phyloP scores from a whole-genome alignment of 1,140 invertebrate species.

The Drosophila asahinai region DNA sequence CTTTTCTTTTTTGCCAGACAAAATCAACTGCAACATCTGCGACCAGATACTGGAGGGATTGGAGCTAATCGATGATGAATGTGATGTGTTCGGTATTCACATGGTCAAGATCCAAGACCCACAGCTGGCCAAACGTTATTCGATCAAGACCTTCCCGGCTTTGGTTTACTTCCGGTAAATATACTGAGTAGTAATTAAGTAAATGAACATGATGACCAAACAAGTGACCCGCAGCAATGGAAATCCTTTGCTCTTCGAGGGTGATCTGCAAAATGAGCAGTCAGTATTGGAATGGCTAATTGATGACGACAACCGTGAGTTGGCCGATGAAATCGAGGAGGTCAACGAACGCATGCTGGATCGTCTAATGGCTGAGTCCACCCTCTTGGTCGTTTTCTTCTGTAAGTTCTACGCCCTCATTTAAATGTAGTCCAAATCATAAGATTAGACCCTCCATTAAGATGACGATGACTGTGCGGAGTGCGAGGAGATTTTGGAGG shows the following conservation, averaged over 20 bases:
- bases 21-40: slow-evolving; percentile 96
- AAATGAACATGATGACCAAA: not conserved
- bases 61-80: slow-evolving; percentile 96
- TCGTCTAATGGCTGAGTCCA: slow-evolving; percentile 93
- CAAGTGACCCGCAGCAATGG: slow-evolving; percentile 88
- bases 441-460: slow-evolving; percentile 74
- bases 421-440: not conserved
- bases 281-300: slow-evolving; percentile 96
- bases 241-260: slow-evolving; percentile 96
- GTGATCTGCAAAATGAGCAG: slow-evolving; percentile 96
- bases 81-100: slow-evolving; percentile 96
- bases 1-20: slow-evolving; percentile 88
- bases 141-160: slow-evolving; percentile 97
- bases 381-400: slow-evolving; percentile 96
- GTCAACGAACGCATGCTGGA: slow-evolving; percentile 96
- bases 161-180: slow-evolving; percentile 92
- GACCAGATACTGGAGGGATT: slow-evolving; percentile 95
- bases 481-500: slow-evolving; percentile 94
- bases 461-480: slow-evolving; percentile 96
- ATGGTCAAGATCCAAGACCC: slow-evolving; percentile 98
- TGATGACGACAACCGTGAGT: slow-evolving; percentile 96
- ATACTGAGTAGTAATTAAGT: not conserved
- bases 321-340: slow-evolving; percentile 97
- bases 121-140: slow-evolving; percentile 95
- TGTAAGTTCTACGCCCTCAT: slow-evolving; percentile 88